These are phyloP conservation scores for Drosophila antonietae DNA, from an alignment of 2,888 invertebrate genomes.

Conservation along the genomic window DNA sequence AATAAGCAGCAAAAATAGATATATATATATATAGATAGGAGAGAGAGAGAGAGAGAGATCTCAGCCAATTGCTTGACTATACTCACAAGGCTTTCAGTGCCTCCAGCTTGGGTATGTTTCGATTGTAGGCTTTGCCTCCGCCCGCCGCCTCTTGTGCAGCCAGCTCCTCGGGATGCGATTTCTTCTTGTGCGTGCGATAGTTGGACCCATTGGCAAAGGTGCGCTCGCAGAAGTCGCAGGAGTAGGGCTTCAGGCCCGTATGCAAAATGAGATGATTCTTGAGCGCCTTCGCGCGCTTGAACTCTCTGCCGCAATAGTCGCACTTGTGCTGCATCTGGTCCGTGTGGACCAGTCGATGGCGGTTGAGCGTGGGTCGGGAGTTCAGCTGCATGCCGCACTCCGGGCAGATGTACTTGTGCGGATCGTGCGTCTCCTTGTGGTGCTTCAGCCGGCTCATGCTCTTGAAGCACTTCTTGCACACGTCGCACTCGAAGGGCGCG, in stretches of 20 bases:
- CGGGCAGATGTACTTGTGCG: conserved; percentile 82
- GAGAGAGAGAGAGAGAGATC: background rate
- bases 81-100: conserved; percentile 83
- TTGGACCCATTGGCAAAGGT: conserved; percentile 85
- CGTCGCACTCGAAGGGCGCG: conserved; percentile 85
- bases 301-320: conserved; percentile 82
- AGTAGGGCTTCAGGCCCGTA: conserved; percentile 83
- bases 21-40: no score
- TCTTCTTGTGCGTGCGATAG: conserved; percentile 84
- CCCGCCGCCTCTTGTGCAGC: conserved; percentile 83
- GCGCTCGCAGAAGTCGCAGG: conserved; percentile 84
- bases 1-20: no score
- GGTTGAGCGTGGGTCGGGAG: conserved; percentile 79
- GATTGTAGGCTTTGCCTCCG: conserved; percentile 78
- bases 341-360: conserved; percentile 82
- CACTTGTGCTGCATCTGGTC: conserved; percentile 83
- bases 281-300: conserved; percentile 84
- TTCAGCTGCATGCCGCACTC: conserved; percentile 82
- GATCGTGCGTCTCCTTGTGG: conserved; percentile 82
- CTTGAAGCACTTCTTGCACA: conserved; percentile 84
- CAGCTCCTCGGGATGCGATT: conserved; percentile 83
- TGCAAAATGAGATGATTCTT: conserved; percentile 84
- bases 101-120: conserved; percentile 84
- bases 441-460: conserved; percentile 79
- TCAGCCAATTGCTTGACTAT: background rate